phyloP scores from a whole-genome alignment of 2,888 invertebrate species.

The Euclidia mi region DNA sequence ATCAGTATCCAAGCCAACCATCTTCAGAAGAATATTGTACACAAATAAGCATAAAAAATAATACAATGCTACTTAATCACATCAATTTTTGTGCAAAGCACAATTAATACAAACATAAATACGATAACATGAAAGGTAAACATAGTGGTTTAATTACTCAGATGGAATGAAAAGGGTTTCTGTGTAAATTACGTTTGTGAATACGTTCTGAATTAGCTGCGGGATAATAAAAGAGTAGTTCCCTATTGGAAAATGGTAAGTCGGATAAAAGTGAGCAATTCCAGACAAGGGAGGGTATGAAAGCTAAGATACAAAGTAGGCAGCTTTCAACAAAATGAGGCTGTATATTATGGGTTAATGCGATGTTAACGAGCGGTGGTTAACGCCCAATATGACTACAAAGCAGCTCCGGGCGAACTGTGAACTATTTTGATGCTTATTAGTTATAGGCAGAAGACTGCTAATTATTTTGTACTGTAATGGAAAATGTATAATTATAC shows the following conservation, averaged over 20 bases:
- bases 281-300: conserved; percentile 19
- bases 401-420: conserved; percentile 41
- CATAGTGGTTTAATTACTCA: conserved; percentile 32
- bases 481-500: too few relatives aligned
- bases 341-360: conserved; percentile 62
- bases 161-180: conserved; percentile 35
- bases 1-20: too few relatives aligned
- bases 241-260: too few relatives aligned
- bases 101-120: conserved; percentile 16
- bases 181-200: conserved; percentile 36
- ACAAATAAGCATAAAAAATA: too few relatives aligned
- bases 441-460: conserved; percentile 35
- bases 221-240: conserved; percentile 24
- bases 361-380: conserved; percentile 65
- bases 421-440: conserved; percentile 48
- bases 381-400: conserved; percentile 56
- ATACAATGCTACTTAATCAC: too few relatives aligned
- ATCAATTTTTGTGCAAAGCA: too few relatives aligned
- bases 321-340: conserved; percentile 57
- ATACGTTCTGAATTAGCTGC: conserved; percentile 32
- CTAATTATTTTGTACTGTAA: too few relatives aligned
- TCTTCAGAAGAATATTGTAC: too few relatives aligned
- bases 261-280: conserved; percentile 48
- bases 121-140: conserved; percentile 24
- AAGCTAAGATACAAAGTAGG: conserved; percentile 49